Conservation (phyloP, 2,113 vertebrate species). For the Abramis brama region DNA sequence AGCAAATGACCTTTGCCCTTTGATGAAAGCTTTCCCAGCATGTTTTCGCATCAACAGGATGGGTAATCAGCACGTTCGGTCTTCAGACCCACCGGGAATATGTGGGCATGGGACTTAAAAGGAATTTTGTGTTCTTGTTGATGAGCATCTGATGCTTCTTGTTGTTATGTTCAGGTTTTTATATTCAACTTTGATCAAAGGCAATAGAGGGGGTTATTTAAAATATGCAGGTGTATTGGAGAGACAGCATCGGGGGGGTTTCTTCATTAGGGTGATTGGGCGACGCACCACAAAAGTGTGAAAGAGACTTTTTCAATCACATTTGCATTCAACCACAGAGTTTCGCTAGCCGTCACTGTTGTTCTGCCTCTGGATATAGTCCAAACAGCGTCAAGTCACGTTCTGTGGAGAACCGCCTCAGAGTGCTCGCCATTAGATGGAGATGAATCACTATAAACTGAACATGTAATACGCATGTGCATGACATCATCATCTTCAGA, state of each 20-base stretch:
- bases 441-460: no score
- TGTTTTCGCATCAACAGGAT: slow-evolving; percentile 54
- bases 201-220: slow-evolving; percentile 13
- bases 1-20: slow-evolving; percentile 54
- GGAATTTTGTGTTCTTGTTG: slow-evolving; percentile 11
- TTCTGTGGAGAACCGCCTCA: no score
- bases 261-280: no score
- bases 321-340: no score
- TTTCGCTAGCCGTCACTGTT: no score
- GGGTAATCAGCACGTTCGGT: background rate
- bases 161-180: slow-evolving; percentile 11
- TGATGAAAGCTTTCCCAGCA: slow-evolving; percentile 68
- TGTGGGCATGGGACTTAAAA: slow-evolving; percentile 33
- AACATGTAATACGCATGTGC: no score
- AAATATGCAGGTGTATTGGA: background rate
- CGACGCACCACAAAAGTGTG: no score
- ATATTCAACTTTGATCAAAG: background rate
- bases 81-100: background rate
- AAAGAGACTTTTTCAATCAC: no score
- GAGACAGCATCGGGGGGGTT: background rate
- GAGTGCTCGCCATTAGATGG: no score
- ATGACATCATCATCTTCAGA: no score
- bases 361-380: no score
- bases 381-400: no score
- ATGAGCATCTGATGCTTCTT: background rate